These are phyloP conservation scores for Guaruba guarouba DNA, from an alignment of 2,113 vertebrate genomes.

Conservation along the genomic window DNA sequence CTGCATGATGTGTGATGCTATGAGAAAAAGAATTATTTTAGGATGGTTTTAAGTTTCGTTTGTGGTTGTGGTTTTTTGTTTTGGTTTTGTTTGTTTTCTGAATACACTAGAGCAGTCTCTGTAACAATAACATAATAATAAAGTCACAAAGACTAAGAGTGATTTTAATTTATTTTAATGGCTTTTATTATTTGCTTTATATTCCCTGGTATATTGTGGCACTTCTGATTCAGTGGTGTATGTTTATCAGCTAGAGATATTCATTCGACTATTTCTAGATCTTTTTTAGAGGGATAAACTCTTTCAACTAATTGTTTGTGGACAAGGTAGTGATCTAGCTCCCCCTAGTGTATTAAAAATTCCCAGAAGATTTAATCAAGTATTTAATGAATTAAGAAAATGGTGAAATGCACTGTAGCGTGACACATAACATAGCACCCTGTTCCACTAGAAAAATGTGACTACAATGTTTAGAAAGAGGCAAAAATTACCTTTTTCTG, in stretches of 20 bases:
- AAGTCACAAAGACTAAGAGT: accelerated
- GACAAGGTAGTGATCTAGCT: slow-evolving; percentile 76
- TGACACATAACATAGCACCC: background rate
- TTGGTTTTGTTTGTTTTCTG: background rate
- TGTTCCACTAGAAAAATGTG: background rate
- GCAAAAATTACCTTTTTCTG: background rate
- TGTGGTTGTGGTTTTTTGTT: background rate
- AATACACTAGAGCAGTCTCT: background rate
- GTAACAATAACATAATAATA: background rate
- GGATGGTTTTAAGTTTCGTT: background rate
- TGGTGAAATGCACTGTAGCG: background rate
- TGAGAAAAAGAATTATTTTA: background rate
- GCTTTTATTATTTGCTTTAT: background rate
- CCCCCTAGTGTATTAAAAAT: slow-evolving; percentile 80
- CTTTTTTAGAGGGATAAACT: background rate
- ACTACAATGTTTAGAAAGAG: background rate
- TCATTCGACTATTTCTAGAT: background rate
- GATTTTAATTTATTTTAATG: background rate
- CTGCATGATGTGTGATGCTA: background rate
- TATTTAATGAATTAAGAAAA: slow-evolving; percentile 67
- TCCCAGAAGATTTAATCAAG: slow-evolving; percentile 55
- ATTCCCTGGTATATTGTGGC: background rate
- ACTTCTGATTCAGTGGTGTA: background rate
- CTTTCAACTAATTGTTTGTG: slow-evolving; percentile 31
- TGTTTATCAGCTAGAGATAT: background rate